Conservation (phyloP, 2,797 vertebrate species). For the Hapalemur alaotrensis region DNA sequence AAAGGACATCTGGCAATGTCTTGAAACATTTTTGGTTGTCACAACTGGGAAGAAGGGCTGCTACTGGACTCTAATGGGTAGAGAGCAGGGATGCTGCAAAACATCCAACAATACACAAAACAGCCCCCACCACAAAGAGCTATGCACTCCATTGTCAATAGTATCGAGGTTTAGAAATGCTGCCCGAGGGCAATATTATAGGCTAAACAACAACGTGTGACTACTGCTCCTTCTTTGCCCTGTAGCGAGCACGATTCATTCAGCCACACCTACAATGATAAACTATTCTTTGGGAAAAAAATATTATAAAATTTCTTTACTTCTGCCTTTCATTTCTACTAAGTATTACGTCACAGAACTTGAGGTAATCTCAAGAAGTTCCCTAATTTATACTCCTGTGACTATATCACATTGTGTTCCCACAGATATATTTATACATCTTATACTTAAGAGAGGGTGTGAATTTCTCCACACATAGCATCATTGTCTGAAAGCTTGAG, state of each 20-base stretch:
- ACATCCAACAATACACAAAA: not conserved
- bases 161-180: not conserved
- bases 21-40: not conserved
- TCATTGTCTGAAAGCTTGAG: not conserved
- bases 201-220: not conserved
- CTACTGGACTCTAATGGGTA: not conserved
- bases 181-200: not conserved
- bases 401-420: not conserved
- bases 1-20: not conserved
- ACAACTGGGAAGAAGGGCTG: not conserved
- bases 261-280: not conserved
- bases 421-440: not conserved
- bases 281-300: constrained; percentile 36
- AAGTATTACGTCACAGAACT: not conserved
- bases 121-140: not conserved
- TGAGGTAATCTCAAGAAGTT: not conserved
- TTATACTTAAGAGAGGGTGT: not conserved
- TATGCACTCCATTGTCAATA: too few species aligned
- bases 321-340: constrained; percentile 27
- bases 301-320: not conserved
- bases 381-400: constrained; percentile 43
- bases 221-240: not conserved
- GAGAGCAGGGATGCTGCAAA: not conserved
- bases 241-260: not conserved
- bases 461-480: not conserved